phyloP scores from a whole-genome alignment of 1,140 invertebrate genomes.

The Plodia interpunctella region DNA sequence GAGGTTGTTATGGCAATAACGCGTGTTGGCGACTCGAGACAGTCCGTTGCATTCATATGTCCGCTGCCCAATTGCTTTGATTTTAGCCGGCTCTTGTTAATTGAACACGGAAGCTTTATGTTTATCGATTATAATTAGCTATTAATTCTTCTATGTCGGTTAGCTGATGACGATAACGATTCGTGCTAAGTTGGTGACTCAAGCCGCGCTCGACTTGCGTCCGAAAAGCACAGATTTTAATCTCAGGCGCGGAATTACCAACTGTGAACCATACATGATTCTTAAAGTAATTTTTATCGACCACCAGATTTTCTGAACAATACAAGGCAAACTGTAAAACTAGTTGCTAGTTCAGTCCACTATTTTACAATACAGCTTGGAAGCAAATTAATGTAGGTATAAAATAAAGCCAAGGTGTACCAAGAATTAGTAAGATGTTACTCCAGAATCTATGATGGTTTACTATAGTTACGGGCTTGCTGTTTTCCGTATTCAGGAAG shows the following conservation, averaged over 20 bases:
- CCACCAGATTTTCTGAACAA: too few species aligned
- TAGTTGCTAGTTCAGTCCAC: too few species aligned
- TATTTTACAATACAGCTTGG: too few species aligned
- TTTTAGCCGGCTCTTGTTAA: conserved; percentile 13
- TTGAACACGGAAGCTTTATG: conserved; percentile 14
- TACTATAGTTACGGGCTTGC: background rate
- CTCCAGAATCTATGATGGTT: background rate
- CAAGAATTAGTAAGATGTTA: background rate
- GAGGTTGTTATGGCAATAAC: conserved; percentile 38
- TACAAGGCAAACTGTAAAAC: too few species aligned
- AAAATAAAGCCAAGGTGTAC: background rate
- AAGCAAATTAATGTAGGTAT: background rate
- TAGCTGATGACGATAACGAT: background rate
- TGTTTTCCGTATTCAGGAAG: background rate
- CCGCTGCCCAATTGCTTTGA: conserved; percentile 18
- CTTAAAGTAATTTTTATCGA: too few species aligned
- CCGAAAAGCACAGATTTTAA: too few species aligned
- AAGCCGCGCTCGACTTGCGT: too few species aligned
- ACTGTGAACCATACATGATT: too few species aligned
- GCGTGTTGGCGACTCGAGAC: conserved; percentile 15
- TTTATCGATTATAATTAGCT: conserved; percentile 12
- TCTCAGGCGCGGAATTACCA: too few species aligned
- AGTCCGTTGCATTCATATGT: conserved; percentile 33
- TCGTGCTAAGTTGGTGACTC: background rate
- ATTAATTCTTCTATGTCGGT: background rate